phyloP scores from a whole-genome alignment of 2,113 vertebrate genomes.

The Haemorhous mexicanus region DNA sequence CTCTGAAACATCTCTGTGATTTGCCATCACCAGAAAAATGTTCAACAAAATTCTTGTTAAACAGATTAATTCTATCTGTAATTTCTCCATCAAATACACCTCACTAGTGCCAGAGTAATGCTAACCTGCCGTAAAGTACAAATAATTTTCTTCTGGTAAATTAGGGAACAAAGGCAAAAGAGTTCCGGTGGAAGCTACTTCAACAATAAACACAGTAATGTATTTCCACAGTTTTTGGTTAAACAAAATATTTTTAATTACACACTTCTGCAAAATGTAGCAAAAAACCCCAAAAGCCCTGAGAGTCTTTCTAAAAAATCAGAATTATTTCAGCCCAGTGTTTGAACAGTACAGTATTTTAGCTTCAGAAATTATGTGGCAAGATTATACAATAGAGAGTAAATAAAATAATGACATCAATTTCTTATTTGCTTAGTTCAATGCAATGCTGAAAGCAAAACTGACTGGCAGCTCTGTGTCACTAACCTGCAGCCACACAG shows the following conservation, averaged over 20 bases:
- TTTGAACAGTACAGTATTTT: not conserved
- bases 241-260: not conserved
- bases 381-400: not conserved
- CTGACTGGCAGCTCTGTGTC: not conserved
- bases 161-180: not conserved
- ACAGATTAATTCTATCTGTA: not conserved
- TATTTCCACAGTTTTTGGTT: not conserved
- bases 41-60: not conserved
- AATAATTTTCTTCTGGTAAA: not conserved
- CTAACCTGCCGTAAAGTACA: not conserved
- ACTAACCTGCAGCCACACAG: not conserved
- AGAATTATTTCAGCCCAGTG: not conserved
- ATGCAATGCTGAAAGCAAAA: not conserved
- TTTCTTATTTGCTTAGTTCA: not conserved
- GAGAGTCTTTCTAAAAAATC: not conserved
- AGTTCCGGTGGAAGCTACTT: not conserved
- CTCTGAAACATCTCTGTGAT: not conserved
- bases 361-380: not conserved
- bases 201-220: not conserved
- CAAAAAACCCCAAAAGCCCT: not conserved
- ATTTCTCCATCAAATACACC: not conserved
- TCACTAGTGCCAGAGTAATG: not conserved
- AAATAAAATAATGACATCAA: not conserved
- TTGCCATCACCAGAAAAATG: not conserved
- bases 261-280: not conserved